Conservation (phyloP, 2,113 vertebrate species). For the Asarcornis scutulata region DNA sequence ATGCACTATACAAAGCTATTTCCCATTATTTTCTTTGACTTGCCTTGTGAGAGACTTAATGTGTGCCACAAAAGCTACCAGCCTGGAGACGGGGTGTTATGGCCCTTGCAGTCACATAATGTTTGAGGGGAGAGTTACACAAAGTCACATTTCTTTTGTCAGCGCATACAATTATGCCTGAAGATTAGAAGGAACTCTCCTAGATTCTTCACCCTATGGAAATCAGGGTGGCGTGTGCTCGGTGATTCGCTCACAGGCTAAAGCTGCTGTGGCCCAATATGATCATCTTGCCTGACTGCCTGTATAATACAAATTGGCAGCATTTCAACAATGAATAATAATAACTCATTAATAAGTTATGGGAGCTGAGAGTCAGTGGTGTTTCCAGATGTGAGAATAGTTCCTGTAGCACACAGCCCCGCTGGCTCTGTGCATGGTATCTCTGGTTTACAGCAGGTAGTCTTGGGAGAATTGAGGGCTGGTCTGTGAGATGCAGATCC, state of each 20-base stretch:
- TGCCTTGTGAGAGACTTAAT: background rate
- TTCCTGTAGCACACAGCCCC: rapidly evolving
- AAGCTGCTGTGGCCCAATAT: background rate
- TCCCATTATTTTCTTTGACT: background rate
- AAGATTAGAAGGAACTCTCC: background rate
- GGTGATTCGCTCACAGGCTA: background rate
- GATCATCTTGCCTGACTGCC: background rate
- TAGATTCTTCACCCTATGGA: background rate
- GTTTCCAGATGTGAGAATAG: rapidly evolving
- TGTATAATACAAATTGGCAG: background rate
- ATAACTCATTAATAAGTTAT: background rate
- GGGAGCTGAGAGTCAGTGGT: background rate
- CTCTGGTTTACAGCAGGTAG: background rate
- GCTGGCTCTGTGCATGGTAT: background rate
- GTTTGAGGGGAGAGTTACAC: background rate
- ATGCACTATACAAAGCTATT: background rate
- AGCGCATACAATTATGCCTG: background rate
- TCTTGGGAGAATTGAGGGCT: background rate
- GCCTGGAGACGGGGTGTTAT: background rate
- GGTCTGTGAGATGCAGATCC: background rate
- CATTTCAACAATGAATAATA: background rate
- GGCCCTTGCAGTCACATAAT: background rate
- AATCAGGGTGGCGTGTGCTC: rapidly evolving
- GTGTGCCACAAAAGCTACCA: background rate
- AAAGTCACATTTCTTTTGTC: background rate